These are phyloP conservation scores for Corythoichthys intestinalis DNA, from an alignment of 2,113 vertebrate species.

Conservation along the genomic window DNA sequence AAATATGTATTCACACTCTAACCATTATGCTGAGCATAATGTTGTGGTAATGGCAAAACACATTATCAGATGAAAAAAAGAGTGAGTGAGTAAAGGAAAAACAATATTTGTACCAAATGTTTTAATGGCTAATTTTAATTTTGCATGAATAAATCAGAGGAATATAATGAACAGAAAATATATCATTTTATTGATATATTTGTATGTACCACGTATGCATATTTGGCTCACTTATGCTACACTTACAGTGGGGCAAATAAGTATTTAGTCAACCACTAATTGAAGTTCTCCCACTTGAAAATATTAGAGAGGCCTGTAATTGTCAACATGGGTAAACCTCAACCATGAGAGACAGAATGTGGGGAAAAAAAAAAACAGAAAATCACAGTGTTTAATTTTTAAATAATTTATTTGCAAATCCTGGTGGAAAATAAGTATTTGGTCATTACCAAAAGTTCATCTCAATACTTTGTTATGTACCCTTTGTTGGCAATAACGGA, in stretches of 20 bases:
- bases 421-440: too few species aligned
- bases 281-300: too few species aligned
- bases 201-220: neutral
- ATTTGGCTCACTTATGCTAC: neutral
- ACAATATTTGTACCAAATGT: neutral
- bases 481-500: too few species aligned
- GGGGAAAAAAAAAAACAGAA: too few species aligned
- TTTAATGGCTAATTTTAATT: conserved; percentile 1
- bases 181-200: neutral
- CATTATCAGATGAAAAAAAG: neutral
- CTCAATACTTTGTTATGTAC: too few species aligned
- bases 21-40: neutral
- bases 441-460: too few species aligned
- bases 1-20: neutral
- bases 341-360: too few species aligned
- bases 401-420: too few species aligned
- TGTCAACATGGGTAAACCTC: too few species aligned
- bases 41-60: neutral
- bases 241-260: neutral
- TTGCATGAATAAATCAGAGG: neutral
- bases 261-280: too few species aligned
- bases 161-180: neutral
- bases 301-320: too few species aligned
- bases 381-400: too few species aligned
- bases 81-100: neutral